Evolutionary conservation across 1,140 invertebrate species (phyloP), one percentile per base, ranked within the genome.

Genomic region (Parapsyche elsis): DNA sequence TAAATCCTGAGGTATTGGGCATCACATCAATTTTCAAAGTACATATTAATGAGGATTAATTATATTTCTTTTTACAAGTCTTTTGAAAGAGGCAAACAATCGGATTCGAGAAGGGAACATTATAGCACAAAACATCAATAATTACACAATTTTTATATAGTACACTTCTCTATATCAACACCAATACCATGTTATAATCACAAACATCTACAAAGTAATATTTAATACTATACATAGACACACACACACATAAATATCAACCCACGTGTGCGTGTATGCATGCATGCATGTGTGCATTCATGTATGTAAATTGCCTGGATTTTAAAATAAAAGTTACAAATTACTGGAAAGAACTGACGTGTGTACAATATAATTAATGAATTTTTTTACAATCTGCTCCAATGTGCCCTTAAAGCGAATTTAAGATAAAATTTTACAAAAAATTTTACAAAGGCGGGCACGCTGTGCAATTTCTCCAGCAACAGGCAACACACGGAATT

Each of bases 131-230:
- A 38, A 80, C 80, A 53, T 78, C 53, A 46, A 61, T 70, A 71
- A 30, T 45, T 23, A 81, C 38, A 64, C 61, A 44, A 45, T 46
- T 76, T 44, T 73, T 78, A 78, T 78, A 81, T 38, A 79, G 73
- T 81, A 81, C 80, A 76, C 73, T 46, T 73, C 61, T 81, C 80
- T 81, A 81, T 70, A 44, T 81, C 49, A 81, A 81, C 80, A 81
- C 77, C 76, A 44, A 81, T 79, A 81, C 80, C 77, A 79, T 81
- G 76, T 79, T 75, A 76, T 79, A 79, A 81, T 81, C 80, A 81
- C 80, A 81, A 81, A 81, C 80, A 81, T 78, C 80, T 81, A 81
- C 80, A 75, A 81, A 73, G 23, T 61, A 80, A 71, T 75, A 75
- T 76, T n/a, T 38, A 30, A 45, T 75, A 71, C 30, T 78, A 64